A percentile compares a stretch with the other conserved stretches of the same genome.
phyloP scores from a whole-genome alignment of 2,888 invertebrate species.

The Chloroclysta siterata region DNA sequence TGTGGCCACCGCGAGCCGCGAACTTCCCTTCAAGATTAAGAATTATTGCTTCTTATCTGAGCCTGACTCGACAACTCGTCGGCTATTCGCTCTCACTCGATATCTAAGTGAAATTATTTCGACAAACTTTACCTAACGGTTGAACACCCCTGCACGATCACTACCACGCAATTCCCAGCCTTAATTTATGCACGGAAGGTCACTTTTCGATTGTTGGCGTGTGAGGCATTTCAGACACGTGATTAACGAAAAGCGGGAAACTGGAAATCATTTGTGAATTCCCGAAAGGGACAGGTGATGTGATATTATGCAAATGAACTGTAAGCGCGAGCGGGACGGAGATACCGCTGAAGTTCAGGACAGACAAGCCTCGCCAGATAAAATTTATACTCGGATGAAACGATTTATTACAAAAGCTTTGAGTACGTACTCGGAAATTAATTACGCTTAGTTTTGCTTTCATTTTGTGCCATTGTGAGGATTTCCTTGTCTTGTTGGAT shows the following conservation, averaged over 20 bases:
- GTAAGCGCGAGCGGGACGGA: slow-evolving; percentile 63
- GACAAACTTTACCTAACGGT: slow-evolving; percentile 75
- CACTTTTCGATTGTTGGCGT: slow-evolving; percentile 43
- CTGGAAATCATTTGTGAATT: slow-evolving; percentile 82
- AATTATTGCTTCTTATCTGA: slow-evolving; percentile 78
- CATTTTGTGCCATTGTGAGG: slow-evolving; percentile 70
- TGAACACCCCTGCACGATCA: slow-evolving; percentile 57
- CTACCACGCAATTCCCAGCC: slow-evolving; percentile 50
- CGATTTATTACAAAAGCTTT: slow-evolving; percentile 85
- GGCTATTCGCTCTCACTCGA: slow-evolving; percentile 69
- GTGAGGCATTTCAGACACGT: slow-evolving; percentile 66
- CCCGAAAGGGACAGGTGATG: slow-evolving; percentile 78
- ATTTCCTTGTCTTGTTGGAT: slow-evolving; percentile 65
- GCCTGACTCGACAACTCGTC: slow-evolving; percentile 73
- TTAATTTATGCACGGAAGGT: slow-evolving; percentile 49
- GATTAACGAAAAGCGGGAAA: slow-evolving; percentile 81
- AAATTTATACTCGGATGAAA: slow-evolving; percentile 81
- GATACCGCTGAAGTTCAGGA: slow-evolving; percentile 63
- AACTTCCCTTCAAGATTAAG: slow-evolving; percentile 69
- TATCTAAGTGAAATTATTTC: slow-evolving; percentile 80
- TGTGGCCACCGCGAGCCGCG: slow-evolving; percentile 47
- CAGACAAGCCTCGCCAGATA: slow-evolving; percentile 63
- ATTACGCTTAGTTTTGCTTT: slow-evolving; percentile 78
- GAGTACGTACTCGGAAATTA: slow-evolving; percentile 82
- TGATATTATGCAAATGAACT: slow-evolving; percentile 75